Percentiles rank a stretch among this genome's conserved stretches.
These are phyloP conservation scores for Benitochromis conjunctus DNA, from an alignment of 2,113 vertebrate genomes.

Conservation along the genomic window DNA sequence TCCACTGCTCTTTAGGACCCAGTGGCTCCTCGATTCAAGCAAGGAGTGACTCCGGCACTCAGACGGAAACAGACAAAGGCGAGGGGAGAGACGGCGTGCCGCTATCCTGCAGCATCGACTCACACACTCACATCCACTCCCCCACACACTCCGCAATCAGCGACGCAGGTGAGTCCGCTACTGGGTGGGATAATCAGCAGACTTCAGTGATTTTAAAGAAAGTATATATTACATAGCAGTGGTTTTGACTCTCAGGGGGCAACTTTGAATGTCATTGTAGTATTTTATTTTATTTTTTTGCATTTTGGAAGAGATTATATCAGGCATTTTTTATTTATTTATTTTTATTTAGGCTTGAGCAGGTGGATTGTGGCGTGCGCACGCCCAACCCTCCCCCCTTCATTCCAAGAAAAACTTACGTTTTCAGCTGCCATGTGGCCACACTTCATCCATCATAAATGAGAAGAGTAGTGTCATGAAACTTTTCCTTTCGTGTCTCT, in stretches of 20 bases:
- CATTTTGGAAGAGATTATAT: neutral
- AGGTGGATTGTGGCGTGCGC: conserved; percentile 44
- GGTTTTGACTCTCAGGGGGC: neutral
- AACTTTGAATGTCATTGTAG: neutral
- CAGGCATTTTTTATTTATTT: neutral
- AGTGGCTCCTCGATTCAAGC: conserved; percentile 47
- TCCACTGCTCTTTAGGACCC: conserved; percentile 69
- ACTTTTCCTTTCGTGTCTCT: conserved; percentile 22
- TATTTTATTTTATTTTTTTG: neutral
- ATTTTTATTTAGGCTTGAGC: neutral
- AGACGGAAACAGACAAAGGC: conserved; percentile 71
- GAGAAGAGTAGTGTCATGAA: neutral
- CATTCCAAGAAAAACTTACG: neutral
- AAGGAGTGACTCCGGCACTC: conserved; percentile 52
- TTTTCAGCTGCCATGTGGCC: conserved; percentile 26
- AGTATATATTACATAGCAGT: neutral
- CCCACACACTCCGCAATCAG: conserved; percentile 49
- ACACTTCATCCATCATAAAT: neutral
- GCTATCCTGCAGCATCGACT: conserved; percentile 71
- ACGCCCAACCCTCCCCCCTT: neutral
- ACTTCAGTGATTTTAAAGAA: neutral
- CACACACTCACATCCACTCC: conserved; percentile 21
- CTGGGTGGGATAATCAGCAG: neutral
- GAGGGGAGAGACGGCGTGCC: conserved; percentile 64
- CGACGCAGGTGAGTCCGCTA: conserved; percentile 64